Evolutionary conservation across 2,113 vertebrate genomes (phyloP), one percentile per base, ranked within the genome.

Genomic region (Steatornis caripensis): DNA sequence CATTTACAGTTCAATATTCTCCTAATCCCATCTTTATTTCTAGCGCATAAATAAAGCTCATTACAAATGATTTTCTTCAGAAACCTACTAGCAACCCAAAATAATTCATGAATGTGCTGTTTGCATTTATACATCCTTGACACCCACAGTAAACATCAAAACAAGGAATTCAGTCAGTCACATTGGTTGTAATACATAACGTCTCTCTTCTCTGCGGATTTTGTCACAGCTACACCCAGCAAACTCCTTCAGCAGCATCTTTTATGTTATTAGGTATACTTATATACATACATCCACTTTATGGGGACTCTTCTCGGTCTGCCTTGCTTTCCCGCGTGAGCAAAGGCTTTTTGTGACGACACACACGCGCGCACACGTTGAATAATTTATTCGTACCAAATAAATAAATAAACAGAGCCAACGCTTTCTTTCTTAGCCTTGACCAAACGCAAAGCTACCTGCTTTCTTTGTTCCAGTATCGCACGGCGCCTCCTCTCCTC

Each of bases 1-100:
- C 75, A 92, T 86, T 95, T 94, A 89, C 84, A 92, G 93, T 96
- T 97, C 96, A 97, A 94, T 96, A 97, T 96, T 97, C 85, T 91
- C 89, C 92, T 96, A 97, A 98, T 96, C 88, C 92, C 87, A 65
- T 93, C 88, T 95, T 97, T 94, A 97, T 93, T 97, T 97, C 93
- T 82, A 87, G 85, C 68, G 88, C 94, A 96, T 96, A 96, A 92
- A 94, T 92, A 94, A 97, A 97, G 83, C 95, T 96, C 84, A 96
- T 97, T 95, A 96, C 75, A 97, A 84, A 96, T 93, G 60, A 93
- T 97, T 97, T 90, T 84, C 97, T 68, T 96, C 88, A 93, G 95
- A 94, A 97, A 97, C 95, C 97, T 89, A 96, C 65, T 68, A 92
- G 94, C 49, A 95, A 95, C 87, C 60, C 90, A 64, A 97, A 96